Evolutionary conservation across 2,797 vertebrate species (phyloP).

Genomic region (Florisuga fusca): DNA sequence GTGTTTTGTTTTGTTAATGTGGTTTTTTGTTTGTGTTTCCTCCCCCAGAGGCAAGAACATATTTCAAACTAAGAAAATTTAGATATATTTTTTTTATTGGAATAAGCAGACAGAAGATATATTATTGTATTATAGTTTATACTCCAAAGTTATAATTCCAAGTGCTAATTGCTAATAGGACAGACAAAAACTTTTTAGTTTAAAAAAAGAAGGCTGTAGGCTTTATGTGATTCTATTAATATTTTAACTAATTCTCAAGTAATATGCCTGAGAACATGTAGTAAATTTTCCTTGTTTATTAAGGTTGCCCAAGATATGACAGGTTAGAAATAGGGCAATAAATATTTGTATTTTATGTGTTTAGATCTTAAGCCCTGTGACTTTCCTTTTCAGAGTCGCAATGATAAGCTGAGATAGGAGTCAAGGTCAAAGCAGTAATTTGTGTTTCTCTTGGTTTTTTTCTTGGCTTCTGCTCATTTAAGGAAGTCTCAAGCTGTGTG

Average conservation of each 20-base stretch:
- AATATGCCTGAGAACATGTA: background rate
- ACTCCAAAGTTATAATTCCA: background rate
- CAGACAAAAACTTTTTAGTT: background rate
- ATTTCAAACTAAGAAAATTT: background rate
- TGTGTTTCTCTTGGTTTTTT: slow-evolving; percentile 17
- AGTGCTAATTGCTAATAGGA: background rate
- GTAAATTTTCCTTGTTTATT: background rate
- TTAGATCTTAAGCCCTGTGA: slow-evolving; percentile 42
- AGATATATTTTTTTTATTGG: background rate
- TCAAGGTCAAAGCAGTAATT: slow-evolving; percentile 61
- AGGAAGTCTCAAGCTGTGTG: slow-evolving; percentile 32
- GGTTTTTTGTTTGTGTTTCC: background rate
- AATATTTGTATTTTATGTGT: slow-evolving; percentile 44
- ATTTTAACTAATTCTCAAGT: background rate
- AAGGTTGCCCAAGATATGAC: background rate
- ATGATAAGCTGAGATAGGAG: slow-evolving; percentile 47
- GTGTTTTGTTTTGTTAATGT: background rate
- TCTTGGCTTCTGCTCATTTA: slow-evolving; percentile 13
- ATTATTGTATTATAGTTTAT: background rate
- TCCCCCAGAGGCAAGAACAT: background rate
- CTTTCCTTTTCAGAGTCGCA: slow-evolving; percentile 50
- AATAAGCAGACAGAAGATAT: background rate
- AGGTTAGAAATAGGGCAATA: slow-evolving; percentile 1
- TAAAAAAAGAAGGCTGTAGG: background rate
- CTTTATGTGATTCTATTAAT: background rate